phyloP scores from a whole-genome alignment of 2,797 vertebrate genomes.

The Smutsia temminckii region DNA sequence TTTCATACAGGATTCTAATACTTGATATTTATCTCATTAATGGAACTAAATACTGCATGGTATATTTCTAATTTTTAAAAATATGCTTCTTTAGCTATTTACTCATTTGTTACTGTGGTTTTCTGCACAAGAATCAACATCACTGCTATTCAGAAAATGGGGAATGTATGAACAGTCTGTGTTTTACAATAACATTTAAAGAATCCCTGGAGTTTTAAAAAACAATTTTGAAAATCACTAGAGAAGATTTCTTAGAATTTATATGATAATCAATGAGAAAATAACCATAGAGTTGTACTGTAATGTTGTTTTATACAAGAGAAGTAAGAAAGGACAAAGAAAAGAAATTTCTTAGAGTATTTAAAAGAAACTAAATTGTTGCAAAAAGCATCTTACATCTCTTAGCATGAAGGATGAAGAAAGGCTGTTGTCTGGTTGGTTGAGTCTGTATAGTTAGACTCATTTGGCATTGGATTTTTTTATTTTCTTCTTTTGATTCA shows the following conservation, averaged over 20 bases:
- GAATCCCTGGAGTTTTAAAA: neutral
- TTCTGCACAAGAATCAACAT: neutral
- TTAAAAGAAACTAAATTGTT: neutral
- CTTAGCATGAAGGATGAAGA: conserved; percentile 74
- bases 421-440: conserved; percentile 82
- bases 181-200: neutral
- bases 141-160: neutral
- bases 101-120: neutral
- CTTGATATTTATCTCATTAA: neutral
- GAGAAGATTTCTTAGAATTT: neutral
- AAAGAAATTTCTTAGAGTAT: neutral
- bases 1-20: neutral
- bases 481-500: conserved; percentile 61
- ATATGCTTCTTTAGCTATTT: conserved; percentile 16
- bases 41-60: neutral
- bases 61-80: neutral
- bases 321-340: neutral
- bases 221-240: conserved; percentile 25
- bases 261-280: neutral
- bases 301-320: neutral
- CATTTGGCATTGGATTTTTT: conserved; percentile 88
- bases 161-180: neutral
- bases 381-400: conserved; percentile 59
- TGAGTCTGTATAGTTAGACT: conserved; percentile 88
- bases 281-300: neutral